phyloP scores from a whole-genome alignment of 2,888 invertebrate species.

The Drosophila bunnanda region DNA sequence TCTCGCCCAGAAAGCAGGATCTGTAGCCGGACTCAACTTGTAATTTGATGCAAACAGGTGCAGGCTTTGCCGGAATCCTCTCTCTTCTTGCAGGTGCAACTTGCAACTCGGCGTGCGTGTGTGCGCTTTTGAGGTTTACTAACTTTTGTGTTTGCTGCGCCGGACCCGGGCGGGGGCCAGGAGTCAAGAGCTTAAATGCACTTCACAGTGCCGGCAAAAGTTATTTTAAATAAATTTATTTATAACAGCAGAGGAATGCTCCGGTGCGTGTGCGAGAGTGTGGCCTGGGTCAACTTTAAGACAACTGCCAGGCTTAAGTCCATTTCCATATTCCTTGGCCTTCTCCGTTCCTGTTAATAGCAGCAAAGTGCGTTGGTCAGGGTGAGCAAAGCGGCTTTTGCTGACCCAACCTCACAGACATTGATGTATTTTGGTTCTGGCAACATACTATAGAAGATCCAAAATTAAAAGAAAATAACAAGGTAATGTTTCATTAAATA shows the following conservation, averaged over 20 bases:
- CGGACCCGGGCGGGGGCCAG: constrained; percentile 21
- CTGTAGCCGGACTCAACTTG: constrained; percentile 44
- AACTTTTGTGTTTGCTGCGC: constrained; percentile 54
- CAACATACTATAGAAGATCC: background rate
- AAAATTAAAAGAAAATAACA: background rate
- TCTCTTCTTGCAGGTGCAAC: background rate
- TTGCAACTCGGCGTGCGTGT: constrained; percentile 7
- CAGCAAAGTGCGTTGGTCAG: constrained; percentile 61
- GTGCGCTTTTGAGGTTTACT: constrained; percentile 44
- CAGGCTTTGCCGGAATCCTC: constrained; percentile 52
- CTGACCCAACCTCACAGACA: constrained; percentile 38
- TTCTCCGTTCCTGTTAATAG: constrained; percentile 52
- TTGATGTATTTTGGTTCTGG: background rate
- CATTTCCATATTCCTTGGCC: constrained; percentile 56
- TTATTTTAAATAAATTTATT: constrained; percentile 65
- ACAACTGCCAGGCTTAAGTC: constrained; percentile 68
- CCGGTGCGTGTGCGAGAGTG: constrained; percentile 12
- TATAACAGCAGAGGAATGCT: constrained; percentile 45
- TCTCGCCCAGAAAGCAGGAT: constrained; percentile 9
- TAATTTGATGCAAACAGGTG: constrained; percentile 73
- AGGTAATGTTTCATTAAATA: no score
- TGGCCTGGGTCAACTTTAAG: constrained; percentile 69
- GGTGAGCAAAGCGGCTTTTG: constrained; percentile 64
- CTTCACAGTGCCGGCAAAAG: constrained; percentile 59
- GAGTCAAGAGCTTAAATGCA: constrained; percentile 66